A percentile compares a stretch with the other conserved stretches of the same genome.
phyloP scores from a whole-genome alignment of 2,888 invertebrate genomes.

The Sussaba pulchella region DNA sequence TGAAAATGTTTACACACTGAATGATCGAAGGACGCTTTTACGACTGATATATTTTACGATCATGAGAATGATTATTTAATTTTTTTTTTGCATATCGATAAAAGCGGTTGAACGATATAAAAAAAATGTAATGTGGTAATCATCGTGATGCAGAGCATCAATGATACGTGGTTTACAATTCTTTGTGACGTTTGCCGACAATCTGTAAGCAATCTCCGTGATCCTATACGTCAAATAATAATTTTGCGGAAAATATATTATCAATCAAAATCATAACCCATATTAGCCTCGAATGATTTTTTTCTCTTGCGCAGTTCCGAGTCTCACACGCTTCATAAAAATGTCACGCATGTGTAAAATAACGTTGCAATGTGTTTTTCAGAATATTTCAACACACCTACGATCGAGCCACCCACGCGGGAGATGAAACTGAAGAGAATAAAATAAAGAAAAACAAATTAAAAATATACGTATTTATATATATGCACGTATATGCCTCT shows the following conservation, averaged over 20 bases:
- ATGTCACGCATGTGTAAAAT: conserved; percentile 53
- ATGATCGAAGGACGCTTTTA: conserved; percentile 36
- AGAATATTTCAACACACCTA: conserved; percentile 59
- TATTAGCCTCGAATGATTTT: conserved; percentile 45
- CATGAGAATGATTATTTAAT: conserved; percentile 38
- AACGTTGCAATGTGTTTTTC: conserved; percentile 46
- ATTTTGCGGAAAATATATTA: conserved; percentile 10
- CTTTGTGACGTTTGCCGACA: conserved; percentile 63
- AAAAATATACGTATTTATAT: not conserved
- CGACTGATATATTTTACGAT: conserved; percentile 58
- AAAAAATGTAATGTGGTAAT: conserved; percentile 52
- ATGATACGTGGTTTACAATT: conserved; percentile 61
- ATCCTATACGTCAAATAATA: not conserved
- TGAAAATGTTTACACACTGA: too few relatives aligned
- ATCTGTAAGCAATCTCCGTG: not conserved
- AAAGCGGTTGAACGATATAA: conserved; percentile 51
- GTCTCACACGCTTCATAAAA: conserved; percentile 29
- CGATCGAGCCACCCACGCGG: conserved; percentile 66
- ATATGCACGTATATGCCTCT: conserved; percentile 34
- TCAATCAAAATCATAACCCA: conserved; percentile 37
- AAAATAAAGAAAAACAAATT: conserved; percentile 36
- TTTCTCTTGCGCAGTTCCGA: conserved; percentile 41
- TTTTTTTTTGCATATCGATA: conserved; percentile 13
- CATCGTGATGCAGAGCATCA: conserved; percentile 56
- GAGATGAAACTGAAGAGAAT: conserved; percentile 58